Evolutionary conservation across 2,797 vertebrate genomes (phyloP), one percentile per base, ranked within the genome.

Genomic region (Cynopterus sphinx): DNA sequence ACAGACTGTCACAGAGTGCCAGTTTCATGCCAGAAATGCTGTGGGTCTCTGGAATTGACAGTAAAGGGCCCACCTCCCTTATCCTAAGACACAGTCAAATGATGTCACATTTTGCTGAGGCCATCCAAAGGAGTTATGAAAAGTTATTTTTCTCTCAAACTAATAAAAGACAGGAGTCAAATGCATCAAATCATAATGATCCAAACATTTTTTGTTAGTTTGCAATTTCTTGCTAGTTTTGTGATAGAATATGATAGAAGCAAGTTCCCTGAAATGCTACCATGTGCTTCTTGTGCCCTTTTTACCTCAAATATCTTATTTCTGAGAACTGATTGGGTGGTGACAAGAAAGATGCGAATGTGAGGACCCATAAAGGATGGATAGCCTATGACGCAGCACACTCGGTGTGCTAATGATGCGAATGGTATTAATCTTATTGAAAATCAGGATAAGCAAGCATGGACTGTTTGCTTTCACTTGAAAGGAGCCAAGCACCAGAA

Each of bases 171-270:
- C 36, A 78, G 9, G 24, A 73, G 46, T n/a, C 15, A 74, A 51
- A 79, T 46, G 9, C 15, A 53, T 55, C 36, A 33, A 15, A 59
- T 88, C 24, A 63, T 75, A 55, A 39, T 15, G 65, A 78, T n/a
- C 70, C 70, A 81, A 88, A 84, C 16, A 5, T 9, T 36, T 90
- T 79, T 67, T 70, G 26, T 55, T 85, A 39, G 51, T 36, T 59
- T 67, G 4, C 71, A 33, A 39, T 65, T 67, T 67, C 68, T 79
- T 70, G 21, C 41, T 86, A 11, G 19, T 84, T 92, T 93, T 78
- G 9, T 59, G 70, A 9, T 17, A 26, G 46, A 39, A 41, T 57
- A 28, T 39, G 11, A 26, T 36, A 31, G 22, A 88, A 28, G 53
- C 21, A 87, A 75, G 19, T 16, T 75, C 53, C 33, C 3, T 8